Evolutionary conservation across 2,113 vertebrate genomes (phyloP).

Genomic region (Eretmodus cyanostictus): DNA sequence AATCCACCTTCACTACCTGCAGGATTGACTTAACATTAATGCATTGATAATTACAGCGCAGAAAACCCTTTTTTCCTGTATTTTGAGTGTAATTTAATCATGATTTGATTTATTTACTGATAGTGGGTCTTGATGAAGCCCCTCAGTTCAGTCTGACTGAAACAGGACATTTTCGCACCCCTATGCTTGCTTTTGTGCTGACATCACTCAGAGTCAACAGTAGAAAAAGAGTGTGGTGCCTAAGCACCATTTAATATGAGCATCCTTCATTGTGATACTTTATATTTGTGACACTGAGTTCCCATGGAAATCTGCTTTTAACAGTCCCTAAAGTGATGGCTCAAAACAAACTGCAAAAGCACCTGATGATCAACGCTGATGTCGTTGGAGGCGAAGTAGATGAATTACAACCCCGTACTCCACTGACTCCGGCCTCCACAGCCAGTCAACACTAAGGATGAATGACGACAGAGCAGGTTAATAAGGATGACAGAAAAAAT

Average conservation of each 20-base stretch:
- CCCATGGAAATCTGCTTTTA: not conserved
- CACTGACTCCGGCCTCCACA: not conserved
- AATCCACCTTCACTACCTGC: not conserved
- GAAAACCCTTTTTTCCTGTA: not conserved
- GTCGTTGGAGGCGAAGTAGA: fast-evolving
- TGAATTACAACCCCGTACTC: not conserved
- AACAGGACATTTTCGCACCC: fast-evolving
- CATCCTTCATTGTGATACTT: not conserved
- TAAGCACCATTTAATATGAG: not conserved
- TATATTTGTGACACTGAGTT: not conserved
- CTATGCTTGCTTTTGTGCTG: not conserved
- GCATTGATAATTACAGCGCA: fast-evolving
- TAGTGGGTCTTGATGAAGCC: not conserved
- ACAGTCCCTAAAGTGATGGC: not conserved
- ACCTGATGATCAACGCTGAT: not conserved
- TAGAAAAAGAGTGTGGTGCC: not conserved
- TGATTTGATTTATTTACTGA: not conserved
- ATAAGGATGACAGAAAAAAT: not conserved
- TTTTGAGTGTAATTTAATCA: not conserved
- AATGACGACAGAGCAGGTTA: fast-evolving
- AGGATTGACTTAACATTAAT: not conserved
- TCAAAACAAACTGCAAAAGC: not conserved
- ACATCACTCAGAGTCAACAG: not conserved
- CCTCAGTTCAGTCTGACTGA: not conserved
- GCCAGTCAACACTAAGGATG: not conserved